Evolutionary conservation across 2,888 invertebrate species (phyloP).

Genomic region (Drosophila kokeensis): DNA sequence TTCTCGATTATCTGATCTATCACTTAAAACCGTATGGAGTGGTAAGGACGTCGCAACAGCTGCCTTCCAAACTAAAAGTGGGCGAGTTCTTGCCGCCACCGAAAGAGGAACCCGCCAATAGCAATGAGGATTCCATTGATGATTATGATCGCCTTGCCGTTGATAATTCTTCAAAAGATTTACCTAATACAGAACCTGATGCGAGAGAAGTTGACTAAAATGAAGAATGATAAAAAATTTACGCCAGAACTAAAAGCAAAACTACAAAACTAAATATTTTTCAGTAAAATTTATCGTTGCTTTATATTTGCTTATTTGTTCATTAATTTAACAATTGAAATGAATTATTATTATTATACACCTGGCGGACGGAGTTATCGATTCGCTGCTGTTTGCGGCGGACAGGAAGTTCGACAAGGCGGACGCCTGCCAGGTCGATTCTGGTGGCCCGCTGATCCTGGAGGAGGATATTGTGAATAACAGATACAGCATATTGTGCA

Average conservation of each 20-base stretch:
- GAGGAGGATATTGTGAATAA: conserved; percentile 54
- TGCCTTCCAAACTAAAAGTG: conserved; percentile 5
- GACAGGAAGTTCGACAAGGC: conserved; percentile 51
- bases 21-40: background rate
- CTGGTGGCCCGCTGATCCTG: conserved; percentile 81
- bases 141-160: background rate
- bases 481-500: conserved; percentile 74
- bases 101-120: background rate
- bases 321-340: background rate
- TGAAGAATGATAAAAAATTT: no score
- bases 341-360: background rate
- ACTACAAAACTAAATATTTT: background rate
- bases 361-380: conserved; percentile 65
- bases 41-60: background rate
- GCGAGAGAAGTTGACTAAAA: background rate
- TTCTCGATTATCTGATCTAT: conserved; percentile 2
- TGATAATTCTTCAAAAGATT: background rate
- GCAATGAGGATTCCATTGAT: conserved; percentile 12
- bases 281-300: background rate
- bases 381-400: conserved; percentile 70
- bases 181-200: background rate
- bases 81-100: conserved; percentile 1
- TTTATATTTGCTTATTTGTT: background rate
- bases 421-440: conserved; percentile 83
- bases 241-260: background rate